phyloP scores from a whole-genome alignment of 2,113 vertebrate genomes.

The Hippoglossus stenolepis region DNA sequence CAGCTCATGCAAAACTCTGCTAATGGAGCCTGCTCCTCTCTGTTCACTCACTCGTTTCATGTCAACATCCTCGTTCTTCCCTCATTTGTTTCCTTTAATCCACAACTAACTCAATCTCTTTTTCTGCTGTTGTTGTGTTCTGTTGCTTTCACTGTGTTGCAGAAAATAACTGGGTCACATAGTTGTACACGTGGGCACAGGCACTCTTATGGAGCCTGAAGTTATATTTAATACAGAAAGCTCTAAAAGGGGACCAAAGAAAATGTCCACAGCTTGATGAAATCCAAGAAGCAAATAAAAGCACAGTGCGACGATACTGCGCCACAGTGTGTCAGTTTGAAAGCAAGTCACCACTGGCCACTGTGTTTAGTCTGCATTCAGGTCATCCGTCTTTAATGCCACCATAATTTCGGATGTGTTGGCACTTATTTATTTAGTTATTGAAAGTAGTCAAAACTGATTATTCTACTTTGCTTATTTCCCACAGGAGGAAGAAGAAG shows the following conservation, averaged over 20 bases:
- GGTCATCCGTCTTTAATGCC: neutral
- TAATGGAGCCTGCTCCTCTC: neutral
- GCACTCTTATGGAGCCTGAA: conserved; percentile 29
- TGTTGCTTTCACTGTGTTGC: conserved; percentile 1
- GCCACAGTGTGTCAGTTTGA: conserved; percentile 58
- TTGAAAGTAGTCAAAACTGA: conserved; percentile 10
- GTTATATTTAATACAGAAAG: conserved; percentile 59
- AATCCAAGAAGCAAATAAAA: conserved; percentile 46
- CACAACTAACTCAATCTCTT: neutral
- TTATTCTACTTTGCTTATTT: conserved; percentile 11
- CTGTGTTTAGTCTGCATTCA: conserved; percentile 7
- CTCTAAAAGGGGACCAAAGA: conserved; percentile 40
- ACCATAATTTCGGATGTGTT: conserved; percentile 2
- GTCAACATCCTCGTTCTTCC: neutral
- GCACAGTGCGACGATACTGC: conserved; percentile 36
- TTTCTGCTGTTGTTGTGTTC: neutral
- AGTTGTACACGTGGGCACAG: conserved; percentile 20
- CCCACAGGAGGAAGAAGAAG: conserved; percentile 18
- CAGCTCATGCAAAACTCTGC: neutral
- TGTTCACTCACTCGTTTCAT: neutral
- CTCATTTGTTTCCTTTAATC: conserved; percentile 2
- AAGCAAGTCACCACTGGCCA: conserved; percentile 10
- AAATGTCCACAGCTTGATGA: conserved; percentile 44
- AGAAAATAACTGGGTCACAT: conserved; percentile 48
- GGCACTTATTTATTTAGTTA: neutral